Base-by-base conservation (phyloP, 2,113 vertebrate genomes). In the Colossoma macropomum region DNA sequence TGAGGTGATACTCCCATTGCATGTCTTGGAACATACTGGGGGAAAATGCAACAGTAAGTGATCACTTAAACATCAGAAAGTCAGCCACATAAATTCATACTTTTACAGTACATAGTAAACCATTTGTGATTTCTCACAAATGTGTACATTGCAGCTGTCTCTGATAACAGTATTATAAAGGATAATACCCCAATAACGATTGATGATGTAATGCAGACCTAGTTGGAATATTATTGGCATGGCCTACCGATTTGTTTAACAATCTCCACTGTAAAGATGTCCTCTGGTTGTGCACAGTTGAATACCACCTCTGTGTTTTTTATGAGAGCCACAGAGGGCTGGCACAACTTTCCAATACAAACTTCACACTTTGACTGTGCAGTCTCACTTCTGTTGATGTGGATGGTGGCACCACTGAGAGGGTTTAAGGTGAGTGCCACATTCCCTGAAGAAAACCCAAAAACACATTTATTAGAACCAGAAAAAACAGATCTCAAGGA, bases 1-100 rank as follows among this genome's bases (percentile, higher is more conserved):
- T 48, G 82, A 89, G 32, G 93, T 84, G 74, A 96, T 94, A 75
- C 92, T 92, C 4, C 90, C 90, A 8, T 81, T 93, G 89, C 96
- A 97, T 80, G 0, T 86, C 82, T n/a, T 84, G 85, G 66, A 95
- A 96, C 82, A 87, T 96, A 97, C 92, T 87, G 90, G 77, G 1
- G 84, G 9, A 52, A 69, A 15, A 34, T 38, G 59, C 30, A 59
- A 75, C 28, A 23, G n/a, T 27, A 75, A 25, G 23, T 25, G 12
- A n/a, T n/a, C 62, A 41, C 38, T 15, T 38, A 41, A 28, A 17
- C n/a, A 25, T 23, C 54, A 56, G 19, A 21, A 21, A 17, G 50
- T 17, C 13, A 52, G 13, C 1, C 13, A 17, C 50, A 17, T 17
- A 17, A 52, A 52, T 11, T 15, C 3, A 52, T 4, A 17, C 1